phyloP scores from a whole-genome alignment of 53 echinoderm and acorn worm genomes.

The Arbacia lixula region DNA sequence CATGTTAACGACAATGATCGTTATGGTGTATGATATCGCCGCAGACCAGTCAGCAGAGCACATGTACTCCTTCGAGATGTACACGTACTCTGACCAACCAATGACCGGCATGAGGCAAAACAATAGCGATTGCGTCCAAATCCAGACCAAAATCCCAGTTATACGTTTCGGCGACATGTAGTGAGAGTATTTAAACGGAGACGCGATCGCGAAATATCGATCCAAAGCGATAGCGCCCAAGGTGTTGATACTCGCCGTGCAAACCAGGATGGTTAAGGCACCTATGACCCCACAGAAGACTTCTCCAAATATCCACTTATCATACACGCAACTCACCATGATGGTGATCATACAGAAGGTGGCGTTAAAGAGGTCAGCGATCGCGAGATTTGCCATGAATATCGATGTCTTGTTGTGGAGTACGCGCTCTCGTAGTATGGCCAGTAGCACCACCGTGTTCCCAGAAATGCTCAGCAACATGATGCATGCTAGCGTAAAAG shows the following conservation, averaged over 20 bases:
- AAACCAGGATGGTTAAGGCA: constrained; percentile 47
- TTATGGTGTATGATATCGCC: constrained; percentile 54
- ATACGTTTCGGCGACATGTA: constrained; percentile 62
- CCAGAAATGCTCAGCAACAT: constrained; percentile 62
- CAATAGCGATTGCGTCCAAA: constrained; percentile 72
- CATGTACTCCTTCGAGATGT: constrained; percentile 68
- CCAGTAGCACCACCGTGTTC: constrained; percentile 72
- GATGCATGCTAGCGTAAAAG: constrained; percentile 60
- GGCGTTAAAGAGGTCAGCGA: constrained; percentile 76
- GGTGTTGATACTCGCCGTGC: constrained; percentile 77
- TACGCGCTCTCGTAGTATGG: constrained; percentile 54
- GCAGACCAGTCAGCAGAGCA: constrained; percentile 82
- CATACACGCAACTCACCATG: constrained; percentile 62
- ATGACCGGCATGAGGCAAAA: constrained; percentile 68
- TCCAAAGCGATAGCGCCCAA: constrained; percentile 86
- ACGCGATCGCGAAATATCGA: constrained; percentile 77
- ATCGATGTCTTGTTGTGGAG: constrained; percentile 77
- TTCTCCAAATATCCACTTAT: constrained; percentile 67
- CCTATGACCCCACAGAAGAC: constrained; percentile 71
- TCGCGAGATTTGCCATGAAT: constrained; percentile 82
- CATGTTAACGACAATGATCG: constrained; percentile 55
- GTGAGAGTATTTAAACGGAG: constrained; percentile 70
- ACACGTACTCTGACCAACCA: constrained; percentile 70
- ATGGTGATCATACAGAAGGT: constrained; percentile 67
- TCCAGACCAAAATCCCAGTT: constrained; percentile 64